Evolutionary conservation across 2,113 vertebrate species (phyloP), one percentile per base, ranked within the genome.

Genomic region (Origma solitaria): DNA sequence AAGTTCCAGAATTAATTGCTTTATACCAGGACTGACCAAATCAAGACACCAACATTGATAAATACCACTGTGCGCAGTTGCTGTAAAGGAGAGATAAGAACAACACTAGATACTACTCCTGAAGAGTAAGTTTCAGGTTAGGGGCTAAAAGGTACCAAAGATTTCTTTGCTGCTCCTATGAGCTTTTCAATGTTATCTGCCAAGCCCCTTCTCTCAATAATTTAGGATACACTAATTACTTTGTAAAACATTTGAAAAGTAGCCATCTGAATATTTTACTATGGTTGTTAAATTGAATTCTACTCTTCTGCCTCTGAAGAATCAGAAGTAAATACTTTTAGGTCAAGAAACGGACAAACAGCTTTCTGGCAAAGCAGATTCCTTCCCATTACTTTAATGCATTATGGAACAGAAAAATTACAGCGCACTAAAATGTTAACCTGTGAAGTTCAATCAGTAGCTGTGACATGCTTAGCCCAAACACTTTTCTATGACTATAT

Each of bases 81-180:
- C 91, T 94, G 76, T 70, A 60, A 37, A 79, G 65, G 65, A 78
- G 53, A 82, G 89, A 85, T 95, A 92, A 93, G 73, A 95, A 66
- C 33, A 85, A 20, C 38, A 18, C 11, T 31, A 60, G 50, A n/a
- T n/a, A 56, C 60, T 72, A 25, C 45, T 90, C 38, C 58, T 88
- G 54, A 90, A 77, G 19, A 86, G 15, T 6, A 75, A 54, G 5
- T 47, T 84, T 64, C 64, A 56, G 77, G 45, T 78, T 66, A 72
- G 72, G 40, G 45, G 58, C 64, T 80, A 70, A 82, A 88, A 91
- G 62, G 44, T 71, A 65, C 23, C 35, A 89, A 85, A 81, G 44
- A 73, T 81, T 45, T 88, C 25, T 66, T 70, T 50, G 23, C 42
- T 78, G 11, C 33, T 91, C 35, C 50, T 92, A 75, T 82, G 53